Evolutionary conservation across 2,113 vertebrate species (phyloP).

Genomic region (Stercorarius parasiticus): DNA sequence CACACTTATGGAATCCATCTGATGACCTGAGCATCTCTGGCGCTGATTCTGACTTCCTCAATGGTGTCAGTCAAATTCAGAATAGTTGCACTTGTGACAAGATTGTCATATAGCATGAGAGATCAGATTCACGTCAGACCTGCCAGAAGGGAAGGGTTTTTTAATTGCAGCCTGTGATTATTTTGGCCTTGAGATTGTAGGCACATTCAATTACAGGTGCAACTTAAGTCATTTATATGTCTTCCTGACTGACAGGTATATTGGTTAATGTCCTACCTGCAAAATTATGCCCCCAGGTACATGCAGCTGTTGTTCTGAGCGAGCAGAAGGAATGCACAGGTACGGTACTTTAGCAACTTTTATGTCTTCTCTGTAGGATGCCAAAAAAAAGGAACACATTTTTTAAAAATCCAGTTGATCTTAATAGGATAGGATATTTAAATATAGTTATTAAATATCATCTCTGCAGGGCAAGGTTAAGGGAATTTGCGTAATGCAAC

Average conservation of each 20-base stretch:
- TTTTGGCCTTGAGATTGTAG: background rate
- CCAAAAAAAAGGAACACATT: background rate
- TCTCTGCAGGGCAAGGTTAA: background rate
- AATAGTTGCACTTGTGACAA: background rate
- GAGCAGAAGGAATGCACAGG: background rate
- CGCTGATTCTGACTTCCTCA: background rate
- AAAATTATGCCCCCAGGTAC: constrained; percentile 10
- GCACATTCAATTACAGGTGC: background rate
- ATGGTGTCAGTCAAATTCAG: background rate
- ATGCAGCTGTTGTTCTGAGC: background rate
- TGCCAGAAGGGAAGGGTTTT: background rate
- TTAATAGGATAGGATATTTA: background rate
- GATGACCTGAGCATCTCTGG: background rate
- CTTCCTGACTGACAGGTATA: background rate
- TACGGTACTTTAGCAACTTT: background rate
- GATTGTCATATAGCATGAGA: accelerated
- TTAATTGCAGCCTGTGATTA: background rate
- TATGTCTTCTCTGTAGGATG: background rate
- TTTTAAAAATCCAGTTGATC: background rate
- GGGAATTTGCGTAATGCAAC: background rate
- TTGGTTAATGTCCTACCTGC: background rate
- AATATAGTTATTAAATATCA: background rate
- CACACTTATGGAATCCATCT: background rate
- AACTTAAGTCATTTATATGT: background rate
- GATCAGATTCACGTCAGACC: background rate